Conservation (phyloP, 2,797 vertebrate species). For the Pantherophis alleghaniensis region DNA sequence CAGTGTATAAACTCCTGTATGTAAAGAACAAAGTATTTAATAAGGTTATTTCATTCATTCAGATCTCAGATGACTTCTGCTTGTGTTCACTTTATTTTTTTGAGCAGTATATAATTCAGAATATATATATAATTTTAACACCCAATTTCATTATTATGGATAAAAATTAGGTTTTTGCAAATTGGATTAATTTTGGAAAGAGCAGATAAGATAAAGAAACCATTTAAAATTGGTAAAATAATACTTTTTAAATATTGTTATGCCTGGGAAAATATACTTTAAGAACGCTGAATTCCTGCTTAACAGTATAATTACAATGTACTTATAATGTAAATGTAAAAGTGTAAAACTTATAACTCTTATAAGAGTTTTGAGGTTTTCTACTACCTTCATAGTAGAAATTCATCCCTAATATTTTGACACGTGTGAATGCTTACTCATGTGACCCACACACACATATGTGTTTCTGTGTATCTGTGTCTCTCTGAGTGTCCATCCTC, state of each 20-base stretch:
- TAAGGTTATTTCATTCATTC: too few relatives aligned
- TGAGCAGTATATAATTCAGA: too few relatives aligned
- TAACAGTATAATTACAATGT: neutral
- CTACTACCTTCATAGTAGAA: neutral
- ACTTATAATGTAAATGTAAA: neutral
- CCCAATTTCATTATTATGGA: neutral
- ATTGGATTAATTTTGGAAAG: neutral
- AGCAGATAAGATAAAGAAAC: neutral
- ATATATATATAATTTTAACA: conserved; percentile 9
- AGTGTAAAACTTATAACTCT: neutral
- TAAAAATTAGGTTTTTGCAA: neutral
- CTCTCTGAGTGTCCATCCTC: neutral
- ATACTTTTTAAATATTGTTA: neutral
- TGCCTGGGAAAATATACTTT: neutral
- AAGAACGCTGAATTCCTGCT: neutral
- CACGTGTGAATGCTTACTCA: neutral
- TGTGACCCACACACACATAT: neutral
- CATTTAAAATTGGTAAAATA: neutral
- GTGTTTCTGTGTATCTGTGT: too few relatives aligned
- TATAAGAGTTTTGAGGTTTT: neutral
- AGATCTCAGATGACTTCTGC: too few relatives aligned
- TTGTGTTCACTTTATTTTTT: too few relatives aligned
- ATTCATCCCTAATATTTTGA: neutral
- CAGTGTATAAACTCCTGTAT: too few relatives aligned
- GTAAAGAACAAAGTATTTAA: too few relatives aligned